Evolutionary conservation across 2,888 invertebrate genomes (phyloP).

Genomic region (Gnatocerus cornutus): DNA sequence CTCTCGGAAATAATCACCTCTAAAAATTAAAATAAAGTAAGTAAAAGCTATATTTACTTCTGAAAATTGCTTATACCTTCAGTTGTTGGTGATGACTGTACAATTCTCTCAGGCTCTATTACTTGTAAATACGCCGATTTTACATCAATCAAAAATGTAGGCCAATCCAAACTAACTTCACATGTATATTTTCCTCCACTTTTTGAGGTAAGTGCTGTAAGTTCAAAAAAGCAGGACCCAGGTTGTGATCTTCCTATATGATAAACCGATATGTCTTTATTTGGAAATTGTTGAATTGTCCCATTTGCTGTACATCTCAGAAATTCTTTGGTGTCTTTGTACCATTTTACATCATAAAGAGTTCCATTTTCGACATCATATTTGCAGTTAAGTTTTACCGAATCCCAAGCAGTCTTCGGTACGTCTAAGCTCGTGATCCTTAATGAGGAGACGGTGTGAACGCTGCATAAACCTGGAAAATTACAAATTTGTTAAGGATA

Average conservation of each 20-base stretch:
- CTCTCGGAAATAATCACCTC: not conserved
- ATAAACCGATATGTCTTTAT: slow-evolving; percentile 61
- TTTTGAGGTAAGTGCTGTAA: slow-evolving; percentile 59
- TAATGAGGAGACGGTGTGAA: slow-evolving; percentile 33
- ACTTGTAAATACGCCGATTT: slow-evolving; percentile 53
- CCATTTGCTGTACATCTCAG: slow-evolving; percentile 63
- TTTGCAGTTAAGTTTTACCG: slow-evolving; percentile 62
- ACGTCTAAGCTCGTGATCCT: slow-evolving; percentile 63
- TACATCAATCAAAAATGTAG: slow-evolving; percentile 58
- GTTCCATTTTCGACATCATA: slow-evolving; percentile 62
- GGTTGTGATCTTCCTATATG: slow-evolving; percentile 52
- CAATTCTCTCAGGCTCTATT: slow-evolving; percentile 50
- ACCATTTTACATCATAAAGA: slow-evolving; percentile 67
- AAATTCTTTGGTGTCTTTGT: slow-evolving; percentile 65
- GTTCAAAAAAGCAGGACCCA: slow-evolving; percentile 63
- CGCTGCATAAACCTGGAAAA: slow-evolving; percentile 30
- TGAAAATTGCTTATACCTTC: slow-evolving; percentile 5
- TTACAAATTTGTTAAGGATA: slow-evolving; percentile 13
- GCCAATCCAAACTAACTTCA: slow-evolving; percentile 65
- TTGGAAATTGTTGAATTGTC: slow-evolving; percentile 59
- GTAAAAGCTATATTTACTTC: not conserved
- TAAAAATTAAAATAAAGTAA: not conserved
- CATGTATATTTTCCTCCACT: slow-evolving; percentile 65
- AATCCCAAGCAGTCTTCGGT: slow-evolving; percentile 60
- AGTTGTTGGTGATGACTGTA: slow-evolving; percentile 26